Evolutionary conservation across 2,888 invertebrate species (phyloP), one percentile per base, ranked within the genome.

Genomic region (Megamerina dolium): DNA sequence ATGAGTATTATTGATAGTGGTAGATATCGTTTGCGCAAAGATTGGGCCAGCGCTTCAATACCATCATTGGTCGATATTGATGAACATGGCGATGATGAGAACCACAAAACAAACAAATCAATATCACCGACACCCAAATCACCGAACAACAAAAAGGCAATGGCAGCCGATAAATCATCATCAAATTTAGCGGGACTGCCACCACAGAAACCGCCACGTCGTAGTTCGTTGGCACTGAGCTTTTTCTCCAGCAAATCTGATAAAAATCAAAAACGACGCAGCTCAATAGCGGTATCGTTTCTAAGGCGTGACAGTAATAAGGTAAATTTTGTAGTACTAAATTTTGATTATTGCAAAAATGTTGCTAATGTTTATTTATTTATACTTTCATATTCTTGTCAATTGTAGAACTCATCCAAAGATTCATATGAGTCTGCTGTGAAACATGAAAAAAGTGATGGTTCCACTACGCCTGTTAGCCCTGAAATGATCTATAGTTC

Each of bases 41-140:
- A 72, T 54, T 70, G 69, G 68, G 67, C 66, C 54, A 69, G 68
- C 53, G 68, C 63, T 48, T 69, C 71, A 51, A 70, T 70, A 57
- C 67, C 72, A 50, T 65, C 67, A 56, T 60, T 70, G 59, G 66
- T 70, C 52, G 65, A 70, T 47, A 65, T 71, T 53, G 69, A 71
- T 46, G 67, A 66, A 55, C 60, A 66, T 45, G 65, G 50, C 39
- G 57, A 50, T n/a, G 60, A 61, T 39, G 48, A 54, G 32, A 63
- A 56, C 41, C 50, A 48, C 21, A 57, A 43, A 4, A 38, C 32
- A 19, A 8, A 8, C 6, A 23, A 23, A 8, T 8, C 10, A 23
- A 23, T 10, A 23, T 23, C 23, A 23, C 23, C 23, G 39, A 43
- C 35, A 27, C 32, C 12, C 20, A 41, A 17, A 23, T 31, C 26